Evolutionary conservation across 2,113 vertebrate species (phyloP), one percentile per base, ranked within the genome.

Genomic region (Syrrhaptes paradoxus): DNA sequence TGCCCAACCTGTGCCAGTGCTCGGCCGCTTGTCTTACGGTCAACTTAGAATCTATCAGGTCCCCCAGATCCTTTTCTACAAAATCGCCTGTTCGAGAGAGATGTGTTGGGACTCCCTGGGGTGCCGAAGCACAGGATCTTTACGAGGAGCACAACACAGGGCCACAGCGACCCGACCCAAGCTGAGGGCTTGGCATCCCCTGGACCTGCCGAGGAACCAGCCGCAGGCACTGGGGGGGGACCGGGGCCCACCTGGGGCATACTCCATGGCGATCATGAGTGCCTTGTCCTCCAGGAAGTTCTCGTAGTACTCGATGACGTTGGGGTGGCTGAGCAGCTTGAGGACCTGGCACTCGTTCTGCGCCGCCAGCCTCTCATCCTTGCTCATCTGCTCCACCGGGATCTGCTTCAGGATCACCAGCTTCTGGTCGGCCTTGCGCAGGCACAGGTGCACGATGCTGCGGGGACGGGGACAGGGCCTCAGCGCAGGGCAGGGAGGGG

Each of bases 241-340:
- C 46, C 19, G 10, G 46, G 13, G 90, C 91, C 91, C 86, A 99
- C 99, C 99, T 98, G 99, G 99, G 36, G 99, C 99, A 0, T 99
- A 99, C 93, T 99, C 99, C 99, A 99, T 99, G 22, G 99, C 99
- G 1, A 99, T 99, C 99, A 99, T 99, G 45, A 99, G 99, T 0
- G 99, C 99, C 88, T 99, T 99, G 98, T 99, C 99, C 93, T 99
- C 99, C 79, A 99, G 98, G 96, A 99, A 99, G 97, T 99, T 99
- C 97, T 99, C 99, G 2, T 99, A 99, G 96, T 99, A 99, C 95
- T 99, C 99, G 2, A 99, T 99, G 90, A 99, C 99, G 15, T 99
- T 99, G 61, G 99, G 99, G 93, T 99, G 99, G 97, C 98, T 99
- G 95, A 99, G 99, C 90, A 99, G 98, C 94, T 99, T 99, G 71